Percentiles rank a stretch among this genome's conserved stretches.
phyloP scores from a whole-genome alignment of 2,113 vertebrate species.

The Pogona vitticeps region DNA sequence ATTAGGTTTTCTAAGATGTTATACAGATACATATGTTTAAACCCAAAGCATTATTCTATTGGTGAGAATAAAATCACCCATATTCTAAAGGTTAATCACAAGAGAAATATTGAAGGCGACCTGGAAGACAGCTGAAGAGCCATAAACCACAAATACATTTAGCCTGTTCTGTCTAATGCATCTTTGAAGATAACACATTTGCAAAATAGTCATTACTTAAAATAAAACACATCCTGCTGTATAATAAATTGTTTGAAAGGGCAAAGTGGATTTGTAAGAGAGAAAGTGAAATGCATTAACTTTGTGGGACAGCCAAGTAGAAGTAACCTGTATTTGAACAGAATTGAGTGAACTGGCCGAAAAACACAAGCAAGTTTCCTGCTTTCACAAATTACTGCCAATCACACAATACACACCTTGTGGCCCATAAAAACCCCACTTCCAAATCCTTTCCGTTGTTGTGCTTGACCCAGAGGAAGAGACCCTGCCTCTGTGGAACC shows the following conservation, averaged over 20 bases:
- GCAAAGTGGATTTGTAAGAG: neutral
- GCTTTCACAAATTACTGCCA: neutral
- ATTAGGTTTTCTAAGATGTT: neutral
- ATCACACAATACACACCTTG: neutral
- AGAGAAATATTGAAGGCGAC: neutral
- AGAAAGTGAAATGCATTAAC: slow-evolving; percentile 27
- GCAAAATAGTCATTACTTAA: neutral
- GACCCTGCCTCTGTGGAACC: no score
- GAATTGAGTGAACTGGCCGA: neutral
- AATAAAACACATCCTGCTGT: neutral
- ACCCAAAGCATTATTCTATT: neutral
- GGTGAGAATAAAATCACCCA: neutral
- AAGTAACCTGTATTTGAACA: slow-evolving; percentile 17
- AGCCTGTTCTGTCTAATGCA: neutral
- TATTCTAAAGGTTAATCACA: neutral
- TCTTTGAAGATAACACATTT: neutral
- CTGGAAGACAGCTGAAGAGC: neutral
- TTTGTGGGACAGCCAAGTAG: neutral
- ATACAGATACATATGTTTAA: neutral
- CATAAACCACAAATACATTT: neutral
- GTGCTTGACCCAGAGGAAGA: no score
- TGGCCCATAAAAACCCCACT: neutral
- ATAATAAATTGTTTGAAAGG: neutral
- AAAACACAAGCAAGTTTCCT: neutral
- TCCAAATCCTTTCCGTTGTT: neutral